Evolutionary conservation across 2,113 vertebrate genomes (phyloP).

Genomic region (Progne subis): DNA sequence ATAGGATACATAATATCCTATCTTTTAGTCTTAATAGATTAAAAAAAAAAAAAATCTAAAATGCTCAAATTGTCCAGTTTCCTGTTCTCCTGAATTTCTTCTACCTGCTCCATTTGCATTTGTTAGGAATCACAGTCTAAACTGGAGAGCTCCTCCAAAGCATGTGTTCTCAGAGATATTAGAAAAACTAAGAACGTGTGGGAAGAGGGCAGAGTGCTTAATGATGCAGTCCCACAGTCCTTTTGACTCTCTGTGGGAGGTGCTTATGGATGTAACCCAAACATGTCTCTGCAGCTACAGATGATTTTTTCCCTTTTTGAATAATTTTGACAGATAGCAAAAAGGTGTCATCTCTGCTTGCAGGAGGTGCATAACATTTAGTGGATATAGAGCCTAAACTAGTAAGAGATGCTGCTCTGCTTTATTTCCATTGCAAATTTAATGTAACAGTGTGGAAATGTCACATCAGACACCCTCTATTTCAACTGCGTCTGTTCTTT

Average conservation of each 20-base stretch:
- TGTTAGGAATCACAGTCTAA: neutral
- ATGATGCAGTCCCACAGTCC: neutral
- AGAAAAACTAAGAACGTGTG: neutral
- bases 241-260: neutral
- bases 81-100: neutral
- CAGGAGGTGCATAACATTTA: neutral
- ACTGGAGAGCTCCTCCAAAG: neutral
- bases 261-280: neutral
- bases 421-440: constrained; percentile 47
- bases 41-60: neutral
- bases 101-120: neutral
- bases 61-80: neutral
- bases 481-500: neutral
- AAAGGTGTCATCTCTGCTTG: neutral
- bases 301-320: neutral
- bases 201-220: neutral
- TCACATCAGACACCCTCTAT: neutral
- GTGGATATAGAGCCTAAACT: neutral
- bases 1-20: neutral
- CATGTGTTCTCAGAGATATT: neutral
- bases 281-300: neutral
- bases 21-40: neutral
- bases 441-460: neutral
- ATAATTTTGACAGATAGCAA: neutral
- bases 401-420: neutral